These are phyloP conservation scores for Eupithecia tripunctaria DNA, from an alignment of 2,888 invertebrate species.

Conservation along the genomic window DNA sequence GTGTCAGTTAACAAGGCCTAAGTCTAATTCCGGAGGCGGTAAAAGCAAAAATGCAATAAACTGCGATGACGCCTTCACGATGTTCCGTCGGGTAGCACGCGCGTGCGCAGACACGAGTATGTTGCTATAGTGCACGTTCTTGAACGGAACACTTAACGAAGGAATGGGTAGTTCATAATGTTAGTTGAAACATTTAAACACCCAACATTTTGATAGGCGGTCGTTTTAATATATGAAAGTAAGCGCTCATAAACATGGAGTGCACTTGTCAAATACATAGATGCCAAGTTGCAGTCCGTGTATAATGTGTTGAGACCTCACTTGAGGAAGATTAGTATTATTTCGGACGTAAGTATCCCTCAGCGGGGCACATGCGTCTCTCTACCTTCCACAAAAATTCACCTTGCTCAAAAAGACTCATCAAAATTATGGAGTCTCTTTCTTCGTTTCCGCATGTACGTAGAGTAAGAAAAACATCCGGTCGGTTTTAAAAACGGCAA, in stretches of 20 bases:
- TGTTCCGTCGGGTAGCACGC: constrained; percentile 44
- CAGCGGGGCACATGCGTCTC: not conserved
- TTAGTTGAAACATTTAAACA: not conserved
- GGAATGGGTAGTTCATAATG: not conserved
- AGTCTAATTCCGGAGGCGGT: constrained; percentile 64
- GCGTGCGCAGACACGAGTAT: constrained; percentile 2
- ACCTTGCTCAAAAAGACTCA: not conserved
- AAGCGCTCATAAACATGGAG: no score
- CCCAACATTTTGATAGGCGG: not conserved
- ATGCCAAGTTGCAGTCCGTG: no score
- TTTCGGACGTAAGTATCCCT: not conserved
- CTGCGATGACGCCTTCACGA: constrained; percentile 52
- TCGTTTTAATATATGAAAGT: not conserved
- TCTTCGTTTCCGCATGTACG: not conserved
- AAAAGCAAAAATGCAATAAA: constrained; percentile 69
- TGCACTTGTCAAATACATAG: no score
- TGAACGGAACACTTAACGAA: not conserved
- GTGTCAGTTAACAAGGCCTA: no score
- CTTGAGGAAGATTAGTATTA: not conserved
- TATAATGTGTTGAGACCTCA: no score
- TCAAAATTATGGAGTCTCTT: not conserved
- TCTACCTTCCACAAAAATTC: not conserved
- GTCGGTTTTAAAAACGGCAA: no score
- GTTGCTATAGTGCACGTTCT: not conserved
- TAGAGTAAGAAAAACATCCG: not conserved